Conservation (phyloP, 2,888 invertebrate species). For the Isotomurus palustris region DNA sequence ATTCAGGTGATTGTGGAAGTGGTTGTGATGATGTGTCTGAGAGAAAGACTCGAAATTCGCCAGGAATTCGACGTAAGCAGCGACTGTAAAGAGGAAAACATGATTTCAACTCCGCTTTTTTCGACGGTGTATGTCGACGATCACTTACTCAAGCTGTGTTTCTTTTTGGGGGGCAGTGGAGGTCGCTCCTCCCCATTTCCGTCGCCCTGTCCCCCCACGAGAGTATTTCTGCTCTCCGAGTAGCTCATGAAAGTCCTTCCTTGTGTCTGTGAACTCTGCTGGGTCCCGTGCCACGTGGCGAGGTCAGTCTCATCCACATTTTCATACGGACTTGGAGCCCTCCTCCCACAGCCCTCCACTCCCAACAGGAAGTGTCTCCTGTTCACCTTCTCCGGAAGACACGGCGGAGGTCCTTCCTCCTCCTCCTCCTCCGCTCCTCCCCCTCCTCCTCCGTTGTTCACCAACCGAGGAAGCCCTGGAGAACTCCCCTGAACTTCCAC, state of each 20-base stretch:
- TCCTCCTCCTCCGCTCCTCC: constrained; percentile 20
- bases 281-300: constrained; percentile 27
- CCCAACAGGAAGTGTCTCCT: constrained; percentile 27
- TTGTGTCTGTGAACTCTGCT: constrained; percentile 20
- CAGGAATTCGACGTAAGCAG: constrained; percentile 45
- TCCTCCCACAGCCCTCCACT: neutral
- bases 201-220: constrained; percentile 26
- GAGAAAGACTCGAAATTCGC: constrained; percentile 44
- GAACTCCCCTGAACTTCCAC: constrained; percentile 19
- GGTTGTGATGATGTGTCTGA: constrained; percentile 34
- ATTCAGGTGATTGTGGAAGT: constrained; percentile 42
- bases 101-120: neutral
- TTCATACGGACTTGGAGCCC: constrained; percentile 44
- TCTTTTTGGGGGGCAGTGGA: constrained; percentile 86
- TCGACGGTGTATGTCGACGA: neutral
- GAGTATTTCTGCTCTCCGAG: constrained; percentile 43
- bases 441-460: neutral
- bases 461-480: neutral
- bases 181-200: constrained; percentile 63
- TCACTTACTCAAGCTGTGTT: constrained; percentile 66
- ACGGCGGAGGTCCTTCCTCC: constrained; percentile 34
- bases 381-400: constrained; percentile 37
- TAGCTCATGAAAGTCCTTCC: constrained; percentile 42
- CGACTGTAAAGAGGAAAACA: constrained; percentile 25
- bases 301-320: constrained; percentile 43